Base-by-base conservation (phyloP, 2,797 vertebrate genomes). In the Sebastes iracundus region DNA sequence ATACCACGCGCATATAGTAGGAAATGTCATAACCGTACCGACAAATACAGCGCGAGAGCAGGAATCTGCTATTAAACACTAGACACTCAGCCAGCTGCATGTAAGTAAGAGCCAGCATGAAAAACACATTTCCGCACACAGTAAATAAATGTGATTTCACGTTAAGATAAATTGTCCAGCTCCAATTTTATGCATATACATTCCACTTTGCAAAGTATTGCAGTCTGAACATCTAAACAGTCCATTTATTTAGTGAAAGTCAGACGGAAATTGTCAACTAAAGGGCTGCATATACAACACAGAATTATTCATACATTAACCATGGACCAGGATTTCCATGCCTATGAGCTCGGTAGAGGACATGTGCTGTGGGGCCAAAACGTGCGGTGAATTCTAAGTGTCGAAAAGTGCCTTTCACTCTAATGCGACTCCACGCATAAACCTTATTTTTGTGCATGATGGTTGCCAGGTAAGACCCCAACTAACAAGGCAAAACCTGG, bases 241-340 rank as follows among this genome's bases (percentile, higher is more conserved):
- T 72, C 63, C 49, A 83, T 87, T 86, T 84, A 81, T 87, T 86
- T 77, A 55, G 58, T 32, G 75, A 53, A 68, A 84, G 72, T 79
- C 60, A 42, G 28, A 79, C 66, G 58, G 42, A 88, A 87, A 85
- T 69, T 28, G n/a, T 79, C 78, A 71, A 55, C 70, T 67, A 72
- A 84, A 78, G 65, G 62, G 56, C 70, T 80, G 67, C 65, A 65
- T 73, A 67, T 61, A 80, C 55, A 85, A 75, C 28, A 14, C 73
- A 52, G 32, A 84, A 86, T 82, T 83, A 87, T 83, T 84, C 77
- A 84, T 81, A 66, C 73, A 81, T 89, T 88, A 90, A 85, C 55
- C 70, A 78, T 62, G 4, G 32, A 33, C 10, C 32, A 33, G 63
- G 73, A 83, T 88, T 90, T 82, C 56, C 38, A 81, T 55, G 66